Conservation (phyloP, 2,113 vertebrate genomes). For the Spea multiplicata region DNA sequence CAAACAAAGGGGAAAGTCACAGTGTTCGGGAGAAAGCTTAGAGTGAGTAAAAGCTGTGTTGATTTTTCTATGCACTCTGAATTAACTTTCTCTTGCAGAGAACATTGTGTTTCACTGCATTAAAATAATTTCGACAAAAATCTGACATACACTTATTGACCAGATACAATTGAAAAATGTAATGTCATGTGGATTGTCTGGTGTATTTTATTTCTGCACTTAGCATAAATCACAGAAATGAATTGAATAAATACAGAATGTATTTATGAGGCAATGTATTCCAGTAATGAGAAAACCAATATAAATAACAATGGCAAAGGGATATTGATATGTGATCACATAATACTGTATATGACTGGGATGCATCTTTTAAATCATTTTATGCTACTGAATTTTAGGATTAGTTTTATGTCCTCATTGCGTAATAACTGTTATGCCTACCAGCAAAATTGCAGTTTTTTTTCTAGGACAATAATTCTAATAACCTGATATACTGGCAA, state of each 20-base stretch:
- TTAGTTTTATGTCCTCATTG: conserved; percentile 33
- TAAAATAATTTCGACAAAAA: conserved; percentile 40
- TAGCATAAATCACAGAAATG: conserved; percentile 44
- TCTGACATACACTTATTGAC: conserved; percentile 39
- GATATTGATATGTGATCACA: conserved; percentile 43
- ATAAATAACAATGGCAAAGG: conserved; percentile 43
- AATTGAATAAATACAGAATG: conserved; percentile 44
- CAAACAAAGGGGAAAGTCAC: conserved; percentile 97
- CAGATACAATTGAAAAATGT: conserved; percentile 42
- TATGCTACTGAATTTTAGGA: conserved; percentile 38
- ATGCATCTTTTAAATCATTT: conserved; percentile 42
- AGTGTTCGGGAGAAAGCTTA: conserved; percentile 94
- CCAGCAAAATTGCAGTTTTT: conserved; percentile 11
- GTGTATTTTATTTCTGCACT: conserved; percentile 37
- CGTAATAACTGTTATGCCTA: conserved; percentile 26
- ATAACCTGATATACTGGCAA: conserved; percentile 27
- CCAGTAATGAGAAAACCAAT: conserved; percentile 46
- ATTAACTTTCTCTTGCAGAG: conserved; percentile 1
- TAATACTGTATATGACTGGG: conserved; percentile 33
- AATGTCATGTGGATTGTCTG: conserved; percentile 26
- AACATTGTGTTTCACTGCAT: conserved; percentile 30
- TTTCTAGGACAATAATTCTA: conserved; percentile 21
- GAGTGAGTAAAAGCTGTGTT: conserved; percentile 72
- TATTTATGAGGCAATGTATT: conserved; percentile 36
- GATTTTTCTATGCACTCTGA: neutral